Evolutionary conservation across 1,140 invertebrate species (phyloP), one percentile per base, ranked within the genome.

Genomic region (Nymphalis io): DNA sequence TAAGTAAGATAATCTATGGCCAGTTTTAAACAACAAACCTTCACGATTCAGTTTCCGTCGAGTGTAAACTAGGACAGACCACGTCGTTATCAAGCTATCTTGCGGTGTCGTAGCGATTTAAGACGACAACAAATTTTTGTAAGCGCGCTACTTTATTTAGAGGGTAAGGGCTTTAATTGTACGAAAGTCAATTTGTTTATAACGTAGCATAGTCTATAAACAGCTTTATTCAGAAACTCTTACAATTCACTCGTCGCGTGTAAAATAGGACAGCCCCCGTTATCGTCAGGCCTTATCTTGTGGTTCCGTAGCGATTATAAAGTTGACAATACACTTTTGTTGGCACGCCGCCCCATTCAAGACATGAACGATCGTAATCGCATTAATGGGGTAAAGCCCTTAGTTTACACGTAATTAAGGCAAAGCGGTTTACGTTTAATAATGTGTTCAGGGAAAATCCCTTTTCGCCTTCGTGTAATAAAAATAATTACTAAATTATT

Each of bases 291-390:
- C 60, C 46, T 67, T 80, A 80, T 80, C 76, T 80, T 59, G 15
- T 40, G 60, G 71, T 74, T 72, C 71, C 71, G 70, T 66, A 48
- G 73, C 65, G 80, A 82, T 83, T 82, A 82, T 78, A 75, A 74
- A 75, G 76, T 76, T 73, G 70, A 83, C 83, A 84, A 83, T 82
- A 75, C 74, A 78, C 76, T 79, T 81, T 84, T 40, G 62, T 55
- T 55, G 48, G 46, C 60, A 38, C 20, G 15, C 21, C 65, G 38
- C 57, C 46, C 44, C 48, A 65, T 71, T 66, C 69, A 66, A 3
- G 63, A 13, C 59, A 60, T 20, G 64, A 60, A 27, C 46, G 69
- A 71, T 66, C 42, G 42, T 67, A 67, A 60, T 67, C 65, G 55
- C 38, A 57, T 60, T 60, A 67, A 67, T 18, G 65, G 42, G 13